Base-by-base conservation (phyloP, 92 coral and sea anemone genomes). In the Galaxea fascicularis region DNA sequence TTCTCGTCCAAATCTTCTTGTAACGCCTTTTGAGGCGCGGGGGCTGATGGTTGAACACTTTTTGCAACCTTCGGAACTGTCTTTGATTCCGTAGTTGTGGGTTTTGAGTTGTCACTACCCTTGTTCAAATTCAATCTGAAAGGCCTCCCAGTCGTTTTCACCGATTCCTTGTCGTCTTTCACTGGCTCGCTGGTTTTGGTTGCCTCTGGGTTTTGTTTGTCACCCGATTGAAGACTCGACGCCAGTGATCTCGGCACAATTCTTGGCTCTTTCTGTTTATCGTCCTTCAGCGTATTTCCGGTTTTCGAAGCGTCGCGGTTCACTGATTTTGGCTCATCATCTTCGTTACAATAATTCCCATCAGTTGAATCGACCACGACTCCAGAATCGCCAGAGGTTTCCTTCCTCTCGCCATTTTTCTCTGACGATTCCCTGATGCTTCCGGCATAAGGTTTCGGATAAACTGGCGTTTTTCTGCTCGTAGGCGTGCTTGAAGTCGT, bases 301-400 rank as follows among this genome's bases (percentile, higher is more conserved):
- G 78, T 82, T 82, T 82, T 71, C 59, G 41, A 71, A 58, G 78
- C 86, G 78, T 82, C 70, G 52, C 86, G 78, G 56, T 82, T 82
- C 86, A 68, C 65, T 82, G 86, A 45, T 58, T 71, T 82, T 58
- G 76, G 58, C 28, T 71, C 76, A 71, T 82, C 78, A n/a, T 69
- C 85, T 74, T 84, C 94, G 74, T 91, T 91, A 29, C 81, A 88
- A 56, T 87, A 91, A 73, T 88, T 72, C 44, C 78, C 86, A 24
- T 71, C 86, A 21, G 45, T 49, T 12, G 86, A 87, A 88, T 91
- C 94, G 56, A 87, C 94, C 6, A 65, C 85, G 41, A 89, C 92
- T 45, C 95, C 95, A n/a, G 95, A 91, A 71, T 91, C 95, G 1
- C 90, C 95, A 25, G 95, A 91, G 3, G 87, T 91, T 76, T 91